Base-by-base conservation (phyloP, 2,888 invertebrate species). In the Aelia acuminata region DNA sequence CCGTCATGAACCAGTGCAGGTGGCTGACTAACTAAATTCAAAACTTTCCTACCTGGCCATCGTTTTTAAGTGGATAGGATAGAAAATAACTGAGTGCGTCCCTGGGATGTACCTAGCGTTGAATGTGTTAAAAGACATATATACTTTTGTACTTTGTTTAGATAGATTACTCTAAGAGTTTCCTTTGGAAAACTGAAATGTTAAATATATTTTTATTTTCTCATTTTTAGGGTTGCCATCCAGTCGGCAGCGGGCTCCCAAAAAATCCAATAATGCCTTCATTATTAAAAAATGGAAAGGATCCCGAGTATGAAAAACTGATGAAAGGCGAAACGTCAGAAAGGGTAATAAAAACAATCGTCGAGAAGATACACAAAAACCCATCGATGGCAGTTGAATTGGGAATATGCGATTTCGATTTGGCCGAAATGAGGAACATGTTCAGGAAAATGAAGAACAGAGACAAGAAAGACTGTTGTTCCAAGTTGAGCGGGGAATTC, bases 251-350 rank as follows among this genome's bases (percentile, higher is more conserved):
- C 22, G 80, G 87, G 1, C 47, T 87, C 43, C 87, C 87, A 4
- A 87, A 87, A 84, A 49, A 53, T 87, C 87, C 75, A 0, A 35
- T 26, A 8, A 80, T 87, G n/a, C 49, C 87, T 31, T 10, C 43
- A 22, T 50, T 48, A 11, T 3, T 11, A 26, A 80, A 48, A 53
- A 84, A 26, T 13, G 49, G 18, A 7, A 47, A 22, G 39, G 87
- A 87, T 18, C 31, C 87, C 31, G 75, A 80, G 39, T 87, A 87
- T n/a, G 87, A 87, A 3, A 87, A 87, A n/a, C 22, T 53, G 15
- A 20, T 87, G 18, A 75, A 22, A 84, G 87, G 87, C 4, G 87
- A 87, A 10, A 48, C 47, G 1, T n/a, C 84, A 22, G 87, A 87
- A 35, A 87, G 35, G 43, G 75, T 87, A 8, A 31, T 80, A 1